Evolutionary conservation across 2,888 invertebrate species (phyloP), one percentile per base, ranked within the genome.

Genomic region (Yponomeuta sedellus): DNA sequence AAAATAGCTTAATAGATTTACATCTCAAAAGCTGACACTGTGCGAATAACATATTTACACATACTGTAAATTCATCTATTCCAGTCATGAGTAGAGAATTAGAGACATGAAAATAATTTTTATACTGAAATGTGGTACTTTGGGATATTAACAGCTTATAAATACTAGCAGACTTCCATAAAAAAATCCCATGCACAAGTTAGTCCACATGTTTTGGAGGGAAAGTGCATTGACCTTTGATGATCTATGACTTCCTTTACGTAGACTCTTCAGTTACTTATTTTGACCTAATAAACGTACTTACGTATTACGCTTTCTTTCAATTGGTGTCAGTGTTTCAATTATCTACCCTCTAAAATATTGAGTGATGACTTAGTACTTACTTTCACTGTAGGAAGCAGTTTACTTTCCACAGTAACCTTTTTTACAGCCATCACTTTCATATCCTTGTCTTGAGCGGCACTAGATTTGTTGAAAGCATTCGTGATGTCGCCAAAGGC

Each of bases 401-500:
- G 79, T 85, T 92, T 92, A 69, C 81, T 84, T 75, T 88, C 91
- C 71, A 90, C 86, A 58, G 88, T 91, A 69, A 92, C 92, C 82
- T 89, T 92, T 75, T 89, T 93, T 61, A 86, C 74, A 66, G 79
- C 79, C 76, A 82, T 78, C 69, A 76, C 75, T 75, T 90, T 88
- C 68, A 86, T 83, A 68, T 88, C 85, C 64, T 88, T 86, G 68
- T 83, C 83, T 64, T 79, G 77, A 19, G 34, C n/a, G n/a, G 77
- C 84, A 66, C 75, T 77, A 61, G 88, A 79, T 73, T 92, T 91
- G 74, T 88, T 85, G 72, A 88, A 83, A 70, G 94, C 95, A 86
- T 97, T 97, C 65, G 97, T 96, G 71, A 97, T 93, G 82, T 97
- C 97, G 69, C 96, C 96, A 77, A 98, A 94, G 3, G 97, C 97